These are phyloP conservation scores for Lutraria rhynchaena DNA, from an alignment of 1,140 invertebrate genomes.

Conservation along the genomic window DNA sequence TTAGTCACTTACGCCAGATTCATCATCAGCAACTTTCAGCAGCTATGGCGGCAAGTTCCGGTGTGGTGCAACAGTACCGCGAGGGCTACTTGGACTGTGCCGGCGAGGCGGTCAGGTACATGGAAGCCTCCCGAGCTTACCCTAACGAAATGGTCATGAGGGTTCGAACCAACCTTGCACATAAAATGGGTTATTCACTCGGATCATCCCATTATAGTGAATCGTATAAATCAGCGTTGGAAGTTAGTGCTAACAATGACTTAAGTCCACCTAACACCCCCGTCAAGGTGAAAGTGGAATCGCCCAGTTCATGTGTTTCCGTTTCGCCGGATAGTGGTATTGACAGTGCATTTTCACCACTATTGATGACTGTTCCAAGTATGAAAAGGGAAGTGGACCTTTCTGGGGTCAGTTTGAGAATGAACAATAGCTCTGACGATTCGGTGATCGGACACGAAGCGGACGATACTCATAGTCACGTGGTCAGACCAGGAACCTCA, in stretches of 20 bases:
- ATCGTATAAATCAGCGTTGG: neutral
- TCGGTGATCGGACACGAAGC: slow-evolving; percentile 14
- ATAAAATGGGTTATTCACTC: slow-evolving; percentile 10
- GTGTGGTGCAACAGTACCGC: slow-evolving; percentile 91
- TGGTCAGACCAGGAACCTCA: neutral
- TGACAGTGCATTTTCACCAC: slow-evolving; percentile 41
- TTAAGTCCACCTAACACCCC: slow-evolving; percentile 34
- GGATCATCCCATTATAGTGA: neutral
- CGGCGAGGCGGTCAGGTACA: slow-evolving; percentile 91
- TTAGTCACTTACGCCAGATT: slow-evolving; percentile 89
- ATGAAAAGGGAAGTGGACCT: slow-evolving; percentile 7
- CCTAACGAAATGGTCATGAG: slow-evolving; percentile 43
- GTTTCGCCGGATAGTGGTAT: slow-evolving; percentile 45
- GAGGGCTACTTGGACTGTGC: slow-evolving; percentile 95
- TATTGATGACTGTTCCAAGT: slow-evolving; percentile 37
- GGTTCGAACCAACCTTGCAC: slow-evolving; percentile 31
- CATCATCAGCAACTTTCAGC: slow-evolving; percentile 61
- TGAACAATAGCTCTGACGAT: slow-evolving; percentile 5
- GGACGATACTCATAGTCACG: slow-evolving; percentile 4
- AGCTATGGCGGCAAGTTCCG: slow-evolving; percentile 90
- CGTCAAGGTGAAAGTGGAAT: slow-evolving; percentile 45
- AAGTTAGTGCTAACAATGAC: slow-evolving; percentile 18
- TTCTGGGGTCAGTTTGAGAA: neutral
- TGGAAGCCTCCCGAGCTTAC: slow-evolving; percentile 88
- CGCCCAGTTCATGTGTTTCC: slow-evolving; percentile 16